A percentile compares a stretch with the other conserved stretches of the same genome.
Evolutionary conservation across 2,888 invertebrate species (phyloP).

Genomic region (Caenorhabditis uteleia): DNA sequence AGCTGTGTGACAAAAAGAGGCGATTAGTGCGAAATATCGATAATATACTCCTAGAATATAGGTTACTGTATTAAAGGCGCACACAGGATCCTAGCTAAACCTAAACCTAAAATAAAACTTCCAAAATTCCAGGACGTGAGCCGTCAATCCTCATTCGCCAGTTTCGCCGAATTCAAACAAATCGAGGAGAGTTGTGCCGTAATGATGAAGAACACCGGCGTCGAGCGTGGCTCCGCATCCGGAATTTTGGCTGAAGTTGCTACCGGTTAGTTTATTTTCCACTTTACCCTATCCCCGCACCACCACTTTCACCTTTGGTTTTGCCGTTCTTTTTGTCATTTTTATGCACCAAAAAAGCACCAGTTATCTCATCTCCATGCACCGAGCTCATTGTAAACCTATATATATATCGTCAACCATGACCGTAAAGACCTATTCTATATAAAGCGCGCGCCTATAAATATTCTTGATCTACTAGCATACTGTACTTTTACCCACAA

Average conservation of each 20-base stretch:
- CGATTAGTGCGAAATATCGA: too few relatives aligned
- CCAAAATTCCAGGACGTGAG: constrained; percentile 16
- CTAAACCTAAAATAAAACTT: too few relatives aligned
- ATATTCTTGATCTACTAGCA: too few relatives aligned
- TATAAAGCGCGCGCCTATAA: too few relatives aligned
- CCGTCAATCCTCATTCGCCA: constrained; percentile 38
- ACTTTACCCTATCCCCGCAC: constrained; percentile 2
- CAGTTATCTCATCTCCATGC: constrained; percentile 33
- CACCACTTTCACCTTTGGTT: constrained; percentile 6
- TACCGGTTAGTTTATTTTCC: constrained; percentile 55
- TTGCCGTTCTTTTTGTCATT: background rate
- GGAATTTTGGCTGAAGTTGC: constrained; percentile 54
- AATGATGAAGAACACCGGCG: constrained; percentile 63
- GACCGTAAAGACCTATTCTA: too few relatives aligned
- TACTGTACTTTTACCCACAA: constrained; percentile 5
- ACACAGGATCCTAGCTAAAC: too few relatives aligned
- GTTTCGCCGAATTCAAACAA: constrained; percentile 53
- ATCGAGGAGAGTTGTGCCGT: constrained; percentile 64
- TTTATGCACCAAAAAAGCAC: background rate
- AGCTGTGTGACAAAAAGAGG: too few relatives aligned
- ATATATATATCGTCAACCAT: constrained; percentile 1
- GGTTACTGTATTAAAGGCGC: too few relatives aligned
- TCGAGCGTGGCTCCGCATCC: constrained; percentile 44
- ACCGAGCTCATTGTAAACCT: constrained; percentile 26
- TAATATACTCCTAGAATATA: too few relatives aligned